phyloP scores from a whole-genome alignment of 2,113 vertebrate genomes.

The Oreamnos americanus region DNA sequence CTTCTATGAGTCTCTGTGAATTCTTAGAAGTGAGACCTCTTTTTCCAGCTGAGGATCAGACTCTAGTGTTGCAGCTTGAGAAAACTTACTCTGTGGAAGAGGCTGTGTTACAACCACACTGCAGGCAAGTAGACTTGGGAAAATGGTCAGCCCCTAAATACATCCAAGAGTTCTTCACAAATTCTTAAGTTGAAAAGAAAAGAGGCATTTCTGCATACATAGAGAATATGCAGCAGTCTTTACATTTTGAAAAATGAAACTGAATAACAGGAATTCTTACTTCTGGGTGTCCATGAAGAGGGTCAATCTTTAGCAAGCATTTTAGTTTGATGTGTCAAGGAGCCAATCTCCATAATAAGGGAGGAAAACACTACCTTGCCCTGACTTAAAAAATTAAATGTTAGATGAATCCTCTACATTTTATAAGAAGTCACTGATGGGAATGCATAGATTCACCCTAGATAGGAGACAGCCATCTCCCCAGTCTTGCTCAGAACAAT shows the following conservation, averaged over 20 bases:
- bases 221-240: neutral
- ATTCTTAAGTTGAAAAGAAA: constrained; percentile 4
- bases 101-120: neutral
- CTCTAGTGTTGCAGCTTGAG: neutral
- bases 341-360: neutral
- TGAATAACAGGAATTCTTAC: neutral
- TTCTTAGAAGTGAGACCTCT: neutral
- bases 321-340: neutral
- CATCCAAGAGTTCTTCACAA: neutral
- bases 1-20: neutral
- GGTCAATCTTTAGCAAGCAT: neutral
- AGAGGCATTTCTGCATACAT: neutral
- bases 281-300: neutral
- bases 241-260: neutral
- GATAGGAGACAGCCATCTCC: neutral
- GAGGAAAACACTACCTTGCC: neutral
- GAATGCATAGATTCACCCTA: neutral
- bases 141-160: neutral
- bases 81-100: neutral
- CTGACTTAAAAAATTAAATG: neutral
- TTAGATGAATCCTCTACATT: neutral
- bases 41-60: neutral
- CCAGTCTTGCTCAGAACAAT: neutral
- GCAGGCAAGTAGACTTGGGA: neutral
- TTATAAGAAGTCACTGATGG: neutral